Evolutionary conservation across 2,797 vertebrate species (phyloP).

Genomic region (Loriculus beryllinus): DNA sequence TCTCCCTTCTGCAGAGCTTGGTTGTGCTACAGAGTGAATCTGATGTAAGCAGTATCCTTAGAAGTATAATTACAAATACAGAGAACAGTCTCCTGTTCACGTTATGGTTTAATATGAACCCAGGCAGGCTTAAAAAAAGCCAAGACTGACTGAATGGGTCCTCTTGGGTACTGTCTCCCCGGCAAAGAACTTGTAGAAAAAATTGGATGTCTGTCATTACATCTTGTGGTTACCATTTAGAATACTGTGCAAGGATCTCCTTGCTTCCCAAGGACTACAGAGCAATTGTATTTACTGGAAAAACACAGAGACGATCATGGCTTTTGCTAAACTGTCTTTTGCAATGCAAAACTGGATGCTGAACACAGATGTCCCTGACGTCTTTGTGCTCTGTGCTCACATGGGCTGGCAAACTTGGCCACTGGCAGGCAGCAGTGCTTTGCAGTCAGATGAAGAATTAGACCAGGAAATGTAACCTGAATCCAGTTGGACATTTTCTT

Average conservation of each 20-base stretch:
- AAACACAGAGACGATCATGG: neutral
- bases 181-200: neutral
- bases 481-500: neutral
- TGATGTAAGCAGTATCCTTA: neutral
- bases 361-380: neutral
- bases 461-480: neutral
- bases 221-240: neutral
- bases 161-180: neutral
- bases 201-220: neutral
- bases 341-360: neutral
- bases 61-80: neutral
- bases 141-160: neutral
- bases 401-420: accelerated
- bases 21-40: neutral
- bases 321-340: neutral
- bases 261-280: neutral
- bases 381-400: neutral
- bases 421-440: neutral
- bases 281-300: neutral
- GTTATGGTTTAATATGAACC: neutral
- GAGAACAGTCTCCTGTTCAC: neutral
- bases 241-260: neutral
- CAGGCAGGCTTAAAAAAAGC: neutral
- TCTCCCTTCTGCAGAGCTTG: neutral
- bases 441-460: neutral